phyloP scores from a whole-genome alignment of 2,888 invertebrate species.

The Heliconius ethilla region DNA sequence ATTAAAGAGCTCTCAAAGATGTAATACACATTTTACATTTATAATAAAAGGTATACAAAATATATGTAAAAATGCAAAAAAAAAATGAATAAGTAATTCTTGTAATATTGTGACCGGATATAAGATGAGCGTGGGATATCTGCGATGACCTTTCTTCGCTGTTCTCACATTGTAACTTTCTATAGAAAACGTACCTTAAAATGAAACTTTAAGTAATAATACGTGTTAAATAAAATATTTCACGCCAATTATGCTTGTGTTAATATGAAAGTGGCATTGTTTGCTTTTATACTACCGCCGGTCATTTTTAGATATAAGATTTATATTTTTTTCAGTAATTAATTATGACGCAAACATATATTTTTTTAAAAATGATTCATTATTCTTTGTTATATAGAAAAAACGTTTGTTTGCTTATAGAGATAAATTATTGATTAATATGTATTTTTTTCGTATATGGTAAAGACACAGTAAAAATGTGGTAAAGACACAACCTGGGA shows the following conservation, averaged over 20 bases:
- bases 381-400: no score
- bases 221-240: constrained; percentile 6
- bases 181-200: constrained; percentile 20
- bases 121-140: constrained; percentile 3
- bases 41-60: no score
- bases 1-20: no score
- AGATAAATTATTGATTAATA: no score
- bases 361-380: no score
- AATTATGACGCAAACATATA: no score
- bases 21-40: no score
- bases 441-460: no score
- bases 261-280: constrained; percentile 9
- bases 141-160: constrained; percentile 16
- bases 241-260: constrained; percentile 6
- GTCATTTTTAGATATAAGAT: neutral
- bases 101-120: constrained; percentile 2
- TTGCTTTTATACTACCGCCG: neutral
- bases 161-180: constrained; percentile 28
- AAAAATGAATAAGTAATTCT: no score
- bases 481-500: constrained; percentile 44
- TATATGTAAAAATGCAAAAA: neutral
- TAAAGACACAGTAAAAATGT: neutral
- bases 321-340: no score
- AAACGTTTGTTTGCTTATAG: no score
- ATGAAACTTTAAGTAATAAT: constrained; percentile 15